Evolutionary conservation across 1,140 invertebrate genomes (phyloP).

Genomic region (Oedothorax gibbosus): DNA sequence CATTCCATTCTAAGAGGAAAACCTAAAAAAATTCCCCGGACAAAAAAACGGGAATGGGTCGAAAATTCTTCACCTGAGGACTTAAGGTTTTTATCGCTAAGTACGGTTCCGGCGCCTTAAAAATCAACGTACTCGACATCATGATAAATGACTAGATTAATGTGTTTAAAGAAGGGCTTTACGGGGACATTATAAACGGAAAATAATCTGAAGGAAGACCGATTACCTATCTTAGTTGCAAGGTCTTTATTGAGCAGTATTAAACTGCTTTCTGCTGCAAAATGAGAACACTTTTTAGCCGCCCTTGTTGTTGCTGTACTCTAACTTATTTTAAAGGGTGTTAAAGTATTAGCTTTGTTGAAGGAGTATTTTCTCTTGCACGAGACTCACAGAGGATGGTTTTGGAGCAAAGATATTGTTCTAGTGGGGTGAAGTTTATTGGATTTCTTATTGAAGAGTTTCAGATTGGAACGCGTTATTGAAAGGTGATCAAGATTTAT

Average conservation of each 20-base stretch:
- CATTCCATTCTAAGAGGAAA: constrained; percentile 25
- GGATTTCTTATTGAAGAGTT: too few species aligned
- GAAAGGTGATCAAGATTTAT: too few species aligned
- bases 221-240: constrained; percentile 52
- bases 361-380: constrained; percentile 38
- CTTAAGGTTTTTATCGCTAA: constrained; percentile 60
- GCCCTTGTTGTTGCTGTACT: constrained; percentile 40
- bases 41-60: constrained; percentile 27
- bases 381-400: constrained; percentile 20
- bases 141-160: constrained; percentile 60
- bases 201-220: constrained; percentile 61
- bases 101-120: constrained; percentile 54
- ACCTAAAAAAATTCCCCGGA: constrained; percentile 13
- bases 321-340: constrained; percentile 56
- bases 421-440: background rate
- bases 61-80: constrained; percentile 54
- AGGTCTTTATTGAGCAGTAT: constrained; percentile 59
- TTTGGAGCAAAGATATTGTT: constrained; percentile 35
- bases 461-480: too few species aligned
- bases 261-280: constrained; percentile 54
- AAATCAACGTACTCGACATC: constrained; percentile 59
- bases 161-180: constrained; percentile 61
- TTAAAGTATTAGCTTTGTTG: constrained; percentile 54
- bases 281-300: constrained; percentile 53
- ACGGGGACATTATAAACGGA: constrained; percentile 59